Conservation (phyloP, 1,140 invertebrate genomes). For the Cataglyphis hispanica region DNA sequence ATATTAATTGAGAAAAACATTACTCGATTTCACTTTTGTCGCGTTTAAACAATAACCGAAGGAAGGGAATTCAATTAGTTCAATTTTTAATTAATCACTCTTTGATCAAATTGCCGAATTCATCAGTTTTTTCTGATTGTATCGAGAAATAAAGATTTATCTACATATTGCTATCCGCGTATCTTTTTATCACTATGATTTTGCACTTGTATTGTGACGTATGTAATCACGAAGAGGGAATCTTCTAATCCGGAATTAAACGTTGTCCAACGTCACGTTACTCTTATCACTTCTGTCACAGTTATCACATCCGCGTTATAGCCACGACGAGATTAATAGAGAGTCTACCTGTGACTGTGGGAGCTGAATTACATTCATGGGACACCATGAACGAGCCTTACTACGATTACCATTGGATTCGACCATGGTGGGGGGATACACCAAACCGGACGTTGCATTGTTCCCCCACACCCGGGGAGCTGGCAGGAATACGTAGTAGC, state of each 20-base stretch:
- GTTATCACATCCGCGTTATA: neutral
- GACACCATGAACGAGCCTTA: constrained; percentile 72
- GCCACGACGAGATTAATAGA: constrained; percentile 55
- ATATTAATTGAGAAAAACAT: neutral
- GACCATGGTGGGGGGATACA: constrained; percentile 77
- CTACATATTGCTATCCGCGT: neutral
- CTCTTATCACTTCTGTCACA: neutral
- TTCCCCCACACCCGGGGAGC: constrained; percentile 77
- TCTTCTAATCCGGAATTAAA: constrained; percentile 18
- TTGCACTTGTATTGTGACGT: too few species aligned
- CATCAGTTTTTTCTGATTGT: neutral
- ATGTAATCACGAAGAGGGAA: neutral
- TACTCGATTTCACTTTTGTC: neutral
- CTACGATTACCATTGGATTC: constrained; percentile 51
- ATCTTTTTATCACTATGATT: neutral
- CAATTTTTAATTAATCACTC: neutral
- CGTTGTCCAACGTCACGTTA: neutral
- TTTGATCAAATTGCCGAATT: neutral
- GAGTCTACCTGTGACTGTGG: constrained; percentile 75
- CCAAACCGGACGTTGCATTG: constrained; percentile 84
- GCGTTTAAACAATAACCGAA: neutral
- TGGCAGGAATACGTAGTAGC: constrained; percentile 67
- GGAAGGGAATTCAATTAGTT: neutral
- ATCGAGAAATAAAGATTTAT: neutral
- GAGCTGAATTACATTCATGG: constrained; percentile 73